Evolutionary conservation across 1,140 invertebrate species (phyloP).

Genomic region (Pseudomyrmex sp.): DNA sequence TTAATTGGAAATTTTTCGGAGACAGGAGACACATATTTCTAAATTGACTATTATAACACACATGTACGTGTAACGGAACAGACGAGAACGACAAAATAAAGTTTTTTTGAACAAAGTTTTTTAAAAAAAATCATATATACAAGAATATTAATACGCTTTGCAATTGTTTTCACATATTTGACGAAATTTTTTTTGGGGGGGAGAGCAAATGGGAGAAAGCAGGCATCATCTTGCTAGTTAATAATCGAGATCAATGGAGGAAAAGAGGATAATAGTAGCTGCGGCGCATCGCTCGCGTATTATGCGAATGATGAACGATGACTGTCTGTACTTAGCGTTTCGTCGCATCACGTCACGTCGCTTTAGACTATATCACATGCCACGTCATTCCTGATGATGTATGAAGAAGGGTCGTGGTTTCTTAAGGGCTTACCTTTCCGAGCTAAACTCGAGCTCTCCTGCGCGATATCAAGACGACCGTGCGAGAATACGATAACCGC

Average conservation of each 20-base stretch:
- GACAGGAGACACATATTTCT: conserved; percentile 20
- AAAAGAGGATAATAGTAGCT: conserved; percentile 49
- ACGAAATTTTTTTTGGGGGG: conserved; percentile 8
- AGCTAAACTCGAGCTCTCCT: neutral
- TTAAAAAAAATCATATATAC: neutral
- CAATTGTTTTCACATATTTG: neutral
- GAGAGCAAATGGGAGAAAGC: too few species aligned
- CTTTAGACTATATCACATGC: conserved; percentile 42
- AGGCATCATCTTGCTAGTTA: conserved; percentile 13
- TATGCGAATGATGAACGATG: conserved; percentile 68
- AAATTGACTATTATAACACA: conserved; percentile 25
- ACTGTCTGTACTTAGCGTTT: conserved; percentile 56
- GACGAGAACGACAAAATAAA: conserved; percentile 15
- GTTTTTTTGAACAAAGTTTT: neutral
- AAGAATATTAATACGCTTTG: neutral
- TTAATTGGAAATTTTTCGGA: conserved; percentile 50
- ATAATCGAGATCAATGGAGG: conserved; percentile 7
- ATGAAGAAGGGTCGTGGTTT: conserved; percentile 64
- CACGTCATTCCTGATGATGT: conserved; percentile 65
- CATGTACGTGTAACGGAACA: too few species aligned
- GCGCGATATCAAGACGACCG: conserved; percentile 16
- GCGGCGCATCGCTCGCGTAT: conserved; percentile 37
- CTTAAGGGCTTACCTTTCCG: conserved; percentile 62
- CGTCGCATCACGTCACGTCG: conserved; percentile 43
- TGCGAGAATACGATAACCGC: conserved; percentile 28